Base-by-base conservation (phyloP, 2,888 invertebrate species). In the Oasisia sp. region DNA sequence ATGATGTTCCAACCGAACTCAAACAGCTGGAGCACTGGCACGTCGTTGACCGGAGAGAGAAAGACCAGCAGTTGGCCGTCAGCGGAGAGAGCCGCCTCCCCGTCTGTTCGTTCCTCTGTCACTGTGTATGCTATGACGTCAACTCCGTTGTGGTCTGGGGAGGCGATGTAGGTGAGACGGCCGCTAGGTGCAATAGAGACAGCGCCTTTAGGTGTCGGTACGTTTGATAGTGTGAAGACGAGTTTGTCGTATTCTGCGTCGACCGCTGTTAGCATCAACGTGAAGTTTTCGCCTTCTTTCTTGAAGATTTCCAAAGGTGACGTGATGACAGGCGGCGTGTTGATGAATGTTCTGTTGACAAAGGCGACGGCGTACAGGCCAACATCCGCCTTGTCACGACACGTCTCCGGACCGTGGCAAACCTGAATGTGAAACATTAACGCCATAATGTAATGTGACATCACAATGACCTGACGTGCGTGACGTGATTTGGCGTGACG, bases 251-350 rank as follows among this genome's bases (percentile, higher is more conserved):
- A 0, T 19, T 90, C 90, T 19, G 90, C 90, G 44, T 90, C 90
- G 12, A 90, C 32, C 5, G 90, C 90, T n/a, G 32, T 90, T 19
- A 90, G 32, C 5, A 32, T 90, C 3, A 90, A 3, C 4, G 19
- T 38, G 38, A 90, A 90, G 19, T 44, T 32, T 2, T n/a, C 14
- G 90, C 32, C 90, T 2, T 90, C 38, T n/a, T 5, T 7, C 90
- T 27, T 32, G 90, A 32, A 32, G 90, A 90, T 2, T n/a, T 90
- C 14, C 12, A 14, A 14, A 2, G 90, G 44, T 38, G 90, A 90
- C 90, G 90, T 90, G 44, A 90, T 38, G 44, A 90, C 90, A 38
- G 90, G 90, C 11, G 90, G 90, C 38, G 90, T 32, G 32, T 90
- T 90, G 38, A 38, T 5, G 90, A 90, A 90, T 7, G 90, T 90